Conservation (phyloP, 2,113 vertebrate species). For the Micronycteris hirsuta region DNA sequence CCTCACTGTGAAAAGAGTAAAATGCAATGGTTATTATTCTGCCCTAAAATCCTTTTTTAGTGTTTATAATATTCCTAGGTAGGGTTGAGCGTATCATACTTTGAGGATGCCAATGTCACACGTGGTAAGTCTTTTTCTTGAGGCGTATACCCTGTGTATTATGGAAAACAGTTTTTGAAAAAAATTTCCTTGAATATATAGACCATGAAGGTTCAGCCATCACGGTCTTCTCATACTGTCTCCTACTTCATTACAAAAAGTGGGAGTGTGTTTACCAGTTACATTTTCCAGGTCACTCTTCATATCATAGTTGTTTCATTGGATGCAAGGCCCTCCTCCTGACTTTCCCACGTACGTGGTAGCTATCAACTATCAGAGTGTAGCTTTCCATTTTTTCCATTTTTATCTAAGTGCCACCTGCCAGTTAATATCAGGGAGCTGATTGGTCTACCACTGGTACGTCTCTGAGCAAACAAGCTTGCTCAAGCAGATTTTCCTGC, state of each 20-base stretch:
- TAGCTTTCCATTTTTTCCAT: background rate
- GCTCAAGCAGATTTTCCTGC: background rate
- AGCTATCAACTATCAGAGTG: background rate
- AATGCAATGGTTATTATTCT: background rate
- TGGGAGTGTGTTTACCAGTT: background rate
- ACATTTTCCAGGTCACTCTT: background rate
- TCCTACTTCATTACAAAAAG: background rate
- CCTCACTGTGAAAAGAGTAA: background rate
- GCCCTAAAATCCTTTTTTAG: background rate
- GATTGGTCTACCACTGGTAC: background rate
- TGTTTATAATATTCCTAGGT: background rate
- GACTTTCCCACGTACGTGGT: background rate
- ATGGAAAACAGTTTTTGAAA: conserved; percentile 11
- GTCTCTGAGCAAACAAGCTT: background rate
- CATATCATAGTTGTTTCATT: background rate
- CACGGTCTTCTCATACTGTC: background rate
- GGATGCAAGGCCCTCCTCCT: background rate
- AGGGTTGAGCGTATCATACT: background rate
- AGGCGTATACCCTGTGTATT: background rate
- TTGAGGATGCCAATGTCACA: background rate
- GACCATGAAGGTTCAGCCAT: background rate
- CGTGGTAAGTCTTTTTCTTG: background rate
- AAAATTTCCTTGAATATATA: background rate
- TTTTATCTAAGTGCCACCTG: background rate
- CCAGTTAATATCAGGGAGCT: background rate